Conservation (phyloP, 2,888 invertebrate species). For the Copidosoma aretas region DNA sequence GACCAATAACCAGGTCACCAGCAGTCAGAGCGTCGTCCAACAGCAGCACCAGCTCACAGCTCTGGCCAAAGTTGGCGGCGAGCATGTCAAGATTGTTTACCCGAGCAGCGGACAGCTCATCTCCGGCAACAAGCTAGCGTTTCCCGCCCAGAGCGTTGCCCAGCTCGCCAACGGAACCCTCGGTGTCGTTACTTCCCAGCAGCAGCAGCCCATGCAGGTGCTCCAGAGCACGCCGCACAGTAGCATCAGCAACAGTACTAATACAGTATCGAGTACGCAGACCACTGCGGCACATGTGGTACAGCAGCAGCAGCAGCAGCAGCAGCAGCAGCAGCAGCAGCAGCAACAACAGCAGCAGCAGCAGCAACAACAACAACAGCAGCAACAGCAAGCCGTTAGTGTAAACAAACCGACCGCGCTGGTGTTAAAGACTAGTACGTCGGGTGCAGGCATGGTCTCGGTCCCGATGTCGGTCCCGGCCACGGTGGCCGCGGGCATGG, state of each 20-base stretch:
- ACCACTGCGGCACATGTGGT: background rate
- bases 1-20: conserved; percentile 46
- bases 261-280: conserved; percentile 52
- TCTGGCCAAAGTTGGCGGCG: conserved; percentile 52
- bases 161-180: conserved; percentile 75
- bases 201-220: background rate
- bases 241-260: background rate
- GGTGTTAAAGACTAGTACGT: conserved; percentile 61
- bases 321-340: background rate
- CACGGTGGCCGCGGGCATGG: conserved; percentile 53
- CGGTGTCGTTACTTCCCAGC: conserved; percentile 65
- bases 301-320: conserved; percentile 55
- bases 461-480: conserved; percentile 61
- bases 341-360: conserved; percentile 4
- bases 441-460: conserved; percentile 60
- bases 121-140: conserved; percentile 67
- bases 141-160: conserved; percentile 67
- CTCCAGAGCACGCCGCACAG: background rate
- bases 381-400: conserved; percentile 45
- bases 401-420: conserved; percentile 60
- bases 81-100: conserved; percentile 62
- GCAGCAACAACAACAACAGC: conserved; percentile 13
- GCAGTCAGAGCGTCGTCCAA: background rate
- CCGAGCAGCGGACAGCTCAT: conserved; percentile 58
- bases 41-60: background rate